A percentile compares a stretch with the other conserved stretches of the same genome.
Conservation (phyloP, 2,797 vertebrate species). For the Nyctibius grandis region DNA sequence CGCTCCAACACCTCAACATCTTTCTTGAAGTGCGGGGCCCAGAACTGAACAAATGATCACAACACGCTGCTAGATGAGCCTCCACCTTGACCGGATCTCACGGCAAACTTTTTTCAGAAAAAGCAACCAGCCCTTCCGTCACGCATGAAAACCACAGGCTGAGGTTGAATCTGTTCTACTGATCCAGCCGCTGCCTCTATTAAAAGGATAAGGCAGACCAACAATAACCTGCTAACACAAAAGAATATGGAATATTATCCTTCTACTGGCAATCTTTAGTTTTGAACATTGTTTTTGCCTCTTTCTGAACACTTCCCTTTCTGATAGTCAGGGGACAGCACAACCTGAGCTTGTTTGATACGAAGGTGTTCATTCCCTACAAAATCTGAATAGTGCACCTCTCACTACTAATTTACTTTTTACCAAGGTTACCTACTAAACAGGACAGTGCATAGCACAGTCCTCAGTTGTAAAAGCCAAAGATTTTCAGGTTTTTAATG, state of each 20-base stretch:
- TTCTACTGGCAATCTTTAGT: not conserved
- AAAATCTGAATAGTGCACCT: not conserved
- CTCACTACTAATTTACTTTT: not conserved
- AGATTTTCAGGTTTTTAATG: not conserved
- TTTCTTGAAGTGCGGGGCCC: too few relatives aligned
- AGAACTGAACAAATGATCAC: too few relatives aligned
- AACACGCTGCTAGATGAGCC: not conserved
- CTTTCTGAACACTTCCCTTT: not conserved
- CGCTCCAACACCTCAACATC: too few relatives aligned
- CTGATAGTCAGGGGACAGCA: not conserved
- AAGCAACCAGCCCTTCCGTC: not conserved
- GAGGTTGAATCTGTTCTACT: not conserved
- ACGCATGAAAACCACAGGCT: not conserved
- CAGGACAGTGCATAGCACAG: accelerated
- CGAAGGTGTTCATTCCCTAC: not conserved
- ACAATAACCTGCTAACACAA: not conserved
- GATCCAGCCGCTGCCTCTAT: not conserved
- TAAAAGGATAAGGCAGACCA: not conserved
- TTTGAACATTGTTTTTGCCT: not conserved
- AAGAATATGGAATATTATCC: not conserved
- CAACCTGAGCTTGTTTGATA: not conserved
- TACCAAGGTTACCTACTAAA: not conserved
- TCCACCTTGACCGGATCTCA: not conserved
- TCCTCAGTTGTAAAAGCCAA: not conserved
- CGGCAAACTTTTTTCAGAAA: not conserved